Base-by-base conservation (phyloP, 2,797 vertebrate species). In the Chiroxiphia lanceolata region DNA sequence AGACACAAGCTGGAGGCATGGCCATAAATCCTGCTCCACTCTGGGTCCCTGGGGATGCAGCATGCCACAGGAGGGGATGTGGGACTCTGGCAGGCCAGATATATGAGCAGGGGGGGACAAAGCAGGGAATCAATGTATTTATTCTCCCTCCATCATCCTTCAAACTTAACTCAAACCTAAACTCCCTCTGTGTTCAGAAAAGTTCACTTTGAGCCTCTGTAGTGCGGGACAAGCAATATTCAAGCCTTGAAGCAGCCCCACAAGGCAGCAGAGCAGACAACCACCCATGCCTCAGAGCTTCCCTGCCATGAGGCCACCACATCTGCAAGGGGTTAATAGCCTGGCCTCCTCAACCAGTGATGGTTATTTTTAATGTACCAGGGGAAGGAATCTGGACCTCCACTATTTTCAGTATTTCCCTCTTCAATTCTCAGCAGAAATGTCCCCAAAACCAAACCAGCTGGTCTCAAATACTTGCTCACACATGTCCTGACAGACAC, bases 401-500 rank as follows among this genome's bases (percentile, higher is more conserved):
- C 17, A 3, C 56, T 70, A 15, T 44, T 88, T 88, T 60, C 1
- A 1, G 33, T 59, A 47, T 42, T 84, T 47, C 16, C 29, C 26
- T 71, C 36, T 75, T 33, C 27, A 74, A 26, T 88, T 78, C 45
- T 63, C 59, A 56, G 21, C 59, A 92, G 76, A 87, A 84, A 9
- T 3, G 7, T 45, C 77, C 44, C 78, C 44, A 15, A 77, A 80
- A 42, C 9, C 25, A 36, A 74, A 44, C 19, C 48, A 50, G 7
- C 16, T 71, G 38, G 18, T 75, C 60, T 63, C 33, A 50, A 68
- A 53, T 29, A 76, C 25, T 68, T 18, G 21, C 69, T 71, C 1
- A 0, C 20, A 48, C 1, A 0, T 8, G 16, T 57, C 65, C 59
- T 3, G 0, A 15, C 5, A 6, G 44, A 53, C 44, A 7, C 5